Conservation (phyloP, 2,113 vertebrate genomes). For the Phodopus roborovskii region DNA sequence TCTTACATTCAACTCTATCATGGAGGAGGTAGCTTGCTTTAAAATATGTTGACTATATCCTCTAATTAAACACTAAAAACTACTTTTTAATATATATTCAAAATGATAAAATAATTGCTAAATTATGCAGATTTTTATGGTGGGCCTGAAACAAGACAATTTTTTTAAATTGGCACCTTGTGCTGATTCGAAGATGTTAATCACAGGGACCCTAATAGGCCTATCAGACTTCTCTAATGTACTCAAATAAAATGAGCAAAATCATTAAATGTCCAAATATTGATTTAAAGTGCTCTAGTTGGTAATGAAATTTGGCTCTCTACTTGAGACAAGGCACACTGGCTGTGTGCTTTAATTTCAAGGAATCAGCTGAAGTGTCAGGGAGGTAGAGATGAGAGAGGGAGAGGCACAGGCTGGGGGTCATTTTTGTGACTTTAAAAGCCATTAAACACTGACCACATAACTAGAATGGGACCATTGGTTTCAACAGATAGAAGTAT, state of each 20-base stretch:
- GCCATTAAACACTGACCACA: background rate
- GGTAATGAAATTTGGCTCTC: constrained; percentile 85
- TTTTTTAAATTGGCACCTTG: constrained; percentile 87
- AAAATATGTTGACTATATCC: constrained; percentile 82
- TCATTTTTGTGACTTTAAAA: background rate
- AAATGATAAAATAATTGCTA: constrained; percentile 88
- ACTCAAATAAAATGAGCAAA: constrained; percentile 87
- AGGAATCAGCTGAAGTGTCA: constrained; percentile 62
- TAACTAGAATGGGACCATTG: background rate
- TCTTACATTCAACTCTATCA: constrained; percentile 73
- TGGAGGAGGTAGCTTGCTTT: constrained; percentile 76
- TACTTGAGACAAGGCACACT: constrained; percentile 78
- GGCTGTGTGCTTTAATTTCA: constrained; percentile 69
- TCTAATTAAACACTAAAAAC: constrained; percentile 83
- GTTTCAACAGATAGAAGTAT: background rate
- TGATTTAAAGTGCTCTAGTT: constrained; percentile 86
- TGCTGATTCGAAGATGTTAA: constrained; percentile 87
- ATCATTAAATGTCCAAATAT: constrained; percentile 89
- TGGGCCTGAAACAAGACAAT: constrained; percentile 83
- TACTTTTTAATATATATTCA: constrained; percentile 83
- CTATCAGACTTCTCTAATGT: constrained; percentile 85
- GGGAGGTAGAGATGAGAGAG: background rate
- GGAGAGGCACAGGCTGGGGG: background rate
- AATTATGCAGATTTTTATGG: constrained; percentile 88
- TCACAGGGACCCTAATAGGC: constrained; percentile 85